Conservation (phyloP, 2,113 vertebrate genomes). For the Poeciliopsis prolifica region DNA sequence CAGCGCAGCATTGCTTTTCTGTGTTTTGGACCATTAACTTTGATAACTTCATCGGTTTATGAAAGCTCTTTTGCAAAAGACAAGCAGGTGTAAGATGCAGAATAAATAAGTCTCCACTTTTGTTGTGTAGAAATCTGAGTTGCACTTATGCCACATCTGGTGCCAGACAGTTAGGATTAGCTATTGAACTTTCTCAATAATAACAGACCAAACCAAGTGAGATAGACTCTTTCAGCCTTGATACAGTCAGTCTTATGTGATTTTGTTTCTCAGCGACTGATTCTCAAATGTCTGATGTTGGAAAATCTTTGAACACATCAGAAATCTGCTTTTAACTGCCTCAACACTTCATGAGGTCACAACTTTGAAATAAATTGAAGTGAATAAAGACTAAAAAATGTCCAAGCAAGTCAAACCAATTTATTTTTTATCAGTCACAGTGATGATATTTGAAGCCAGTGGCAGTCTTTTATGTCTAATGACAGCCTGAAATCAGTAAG, state of each 20-base stretch:
- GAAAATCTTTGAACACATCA: slow-evolving; percentile 13
- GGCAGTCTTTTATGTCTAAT: neutral
- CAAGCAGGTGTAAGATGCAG: neutral
- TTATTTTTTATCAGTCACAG: too few relatives aligned
- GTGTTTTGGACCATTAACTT: slow-evolving; percentile 7
- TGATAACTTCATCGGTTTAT: neutral
- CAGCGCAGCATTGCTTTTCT: neutral
- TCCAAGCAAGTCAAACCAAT: too few relatives aligned
- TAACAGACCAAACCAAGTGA: neutral
- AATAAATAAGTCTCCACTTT: neutral
- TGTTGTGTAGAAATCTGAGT: neutral
- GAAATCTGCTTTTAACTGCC: slow-evolving; percentile 8
- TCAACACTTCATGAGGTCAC: neutral
- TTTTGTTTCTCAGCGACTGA: neutral
- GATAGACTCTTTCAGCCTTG: neutral
- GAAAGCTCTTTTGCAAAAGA: neutral
- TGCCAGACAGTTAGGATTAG: neutral
- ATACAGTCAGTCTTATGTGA: neutral
- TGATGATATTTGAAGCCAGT: neutral
- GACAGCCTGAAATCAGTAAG: neutral
- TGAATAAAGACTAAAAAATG: neutral
- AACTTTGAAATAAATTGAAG: neutral
- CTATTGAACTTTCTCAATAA: too few relatives aligned
- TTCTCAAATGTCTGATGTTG: neutral
- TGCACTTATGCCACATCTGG: neutral